These are phyloP conservation scores for Tiliqua scincoides DNA, from an alignment of 2,113 vertebrate species.

Conservation along the genomic window DNA sequence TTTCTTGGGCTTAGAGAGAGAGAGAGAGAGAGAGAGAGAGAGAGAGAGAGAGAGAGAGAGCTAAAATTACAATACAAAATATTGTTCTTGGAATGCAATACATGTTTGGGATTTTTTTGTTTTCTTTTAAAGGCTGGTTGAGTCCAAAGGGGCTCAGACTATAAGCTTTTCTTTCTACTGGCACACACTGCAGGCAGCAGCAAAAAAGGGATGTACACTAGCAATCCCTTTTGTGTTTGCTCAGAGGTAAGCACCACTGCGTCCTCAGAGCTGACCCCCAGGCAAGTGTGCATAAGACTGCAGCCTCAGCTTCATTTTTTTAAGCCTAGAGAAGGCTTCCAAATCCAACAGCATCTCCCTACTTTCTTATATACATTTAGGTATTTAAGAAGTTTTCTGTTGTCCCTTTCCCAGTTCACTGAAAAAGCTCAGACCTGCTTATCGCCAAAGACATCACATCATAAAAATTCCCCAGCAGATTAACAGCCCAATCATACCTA, in stretches of 20 bases:
- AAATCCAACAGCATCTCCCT: too few relatives aligned
- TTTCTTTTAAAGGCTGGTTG: not conserved
- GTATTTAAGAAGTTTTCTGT: too few relatives aligned
- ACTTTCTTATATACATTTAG: too few relatives aligned
- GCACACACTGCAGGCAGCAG: not conserved
- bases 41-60: too few relatives aligned
- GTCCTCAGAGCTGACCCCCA: not conserved
- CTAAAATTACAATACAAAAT: slow-evolving; percentile 51
- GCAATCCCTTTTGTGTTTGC: not conserved
- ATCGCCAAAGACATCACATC: too few relatives aligned
- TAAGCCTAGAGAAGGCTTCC: too few relatives aligned
- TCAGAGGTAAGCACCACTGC: not conserved
- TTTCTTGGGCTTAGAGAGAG: slow-evolving; percentile 29
- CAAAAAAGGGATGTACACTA: not conserved
- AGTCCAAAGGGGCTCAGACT: not conserved
- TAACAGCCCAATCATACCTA: too few relatives aligned
- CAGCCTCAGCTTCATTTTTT: not conserved
- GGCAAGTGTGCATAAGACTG: not conserved
- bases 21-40: too few relatives aligned
- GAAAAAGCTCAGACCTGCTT: too few relatives aligned
- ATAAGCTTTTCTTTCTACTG: not conserved
- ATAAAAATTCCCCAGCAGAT: too few relatives aligned
- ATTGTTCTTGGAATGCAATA: not conserved
- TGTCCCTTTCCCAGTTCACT: too few relatives aligned
- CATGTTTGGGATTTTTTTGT: not conserved